Evolutionary conservation across 2,113 vertebrate species (phyloP).

Genomic region (Hippopotamus amphibius): DNA sequence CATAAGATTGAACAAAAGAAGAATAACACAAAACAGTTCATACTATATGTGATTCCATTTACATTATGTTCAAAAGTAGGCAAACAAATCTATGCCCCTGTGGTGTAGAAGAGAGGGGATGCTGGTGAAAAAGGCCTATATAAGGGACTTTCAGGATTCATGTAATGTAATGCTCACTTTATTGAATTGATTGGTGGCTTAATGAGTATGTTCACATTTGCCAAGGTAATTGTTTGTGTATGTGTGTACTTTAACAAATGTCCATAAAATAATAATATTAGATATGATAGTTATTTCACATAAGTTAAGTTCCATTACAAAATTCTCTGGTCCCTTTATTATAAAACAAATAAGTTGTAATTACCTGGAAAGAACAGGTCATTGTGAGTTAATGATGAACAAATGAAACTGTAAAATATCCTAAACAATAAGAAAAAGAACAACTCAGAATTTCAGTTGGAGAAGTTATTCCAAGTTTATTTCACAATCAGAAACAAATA

Average conservation of each 20-base stretch:
- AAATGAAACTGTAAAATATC: neutral
- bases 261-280: neutral
- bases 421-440: neutral
- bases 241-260: neutral
- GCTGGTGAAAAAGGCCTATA: neutral
- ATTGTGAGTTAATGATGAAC: neutral
- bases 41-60: neutral
- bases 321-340: neutral
- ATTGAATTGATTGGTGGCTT: neutral
- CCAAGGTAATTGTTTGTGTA: neutral
- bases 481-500: neutral
- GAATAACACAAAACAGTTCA: neutral
- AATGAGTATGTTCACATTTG: neutral
- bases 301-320: neutral
- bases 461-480: neutral
- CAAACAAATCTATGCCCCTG: neutral
- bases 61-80: neutral
- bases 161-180: neutral
- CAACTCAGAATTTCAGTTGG: neutral
- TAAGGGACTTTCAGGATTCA: neutral
- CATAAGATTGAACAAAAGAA: neutral
- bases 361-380: neutral
- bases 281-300: neutral
- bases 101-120: neutral
- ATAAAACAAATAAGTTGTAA: neutral